Evolutionary conservation across 1,140 invertebrate species (phyloP), one percentile per base, ranked within the genome.

Genomic region (Littorina saxatilis): DNA sequence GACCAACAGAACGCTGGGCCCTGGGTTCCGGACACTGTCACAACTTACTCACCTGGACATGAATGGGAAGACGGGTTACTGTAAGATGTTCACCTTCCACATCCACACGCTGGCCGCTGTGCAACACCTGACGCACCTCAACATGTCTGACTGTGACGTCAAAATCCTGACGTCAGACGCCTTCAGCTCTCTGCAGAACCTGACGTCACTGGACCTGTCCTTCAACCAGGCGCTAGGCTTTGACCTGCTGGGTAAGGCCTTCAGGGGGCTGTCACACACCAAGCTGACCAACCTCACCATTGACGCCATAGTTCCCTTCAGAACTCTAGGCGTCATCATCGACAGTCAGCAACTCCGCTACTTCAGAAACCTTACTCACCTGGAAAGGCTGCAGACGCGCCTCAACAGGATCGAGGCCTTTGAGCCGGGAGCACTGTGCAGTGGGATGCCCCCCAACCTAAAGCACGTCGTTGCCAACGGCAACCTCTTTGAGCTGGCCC

Each of bases 71-170:
- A 55, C 50, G 2, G 76, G 76, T 27, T 43, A 32, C 20, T 78
- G 76, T 58, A n/a, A 29, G 13, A 32, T 78, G 11, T 1, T 43
- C 23, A 43, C 76, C 2, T 23, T 78, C n/a, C 2, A 58, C 39
- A 66, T n/a, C 20, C 27, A 3, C 52, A 78, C 76, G 2, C 52
- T 78, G 2, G 35, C 17, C 73, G 66, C 80, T 20, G 3, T 82
- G 35, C 35, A n/a, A 2, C 68, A 55, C 52, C 9, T 87, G n/a
- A 63, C 23, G 50, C 29, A 66, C 15, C 61, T 87, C 2, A 79
- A 85, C 43, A 11, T 87, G 7, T 82, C 82, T 17, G n/a, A 32
- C 23, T 82, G 78, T 50, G 13, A 37, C 47, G 73, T 84, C 23
- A 13, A 13, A 47, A 81, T 39, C 47, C 77, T 82, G 43, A 35